A percentile compares a stretch with the other conserved stretches of the same genome.
Evolutionary conservation across 2,113 vertebrate species (phyloP).

Genomic region (Melanocharis versteri): DNA sequence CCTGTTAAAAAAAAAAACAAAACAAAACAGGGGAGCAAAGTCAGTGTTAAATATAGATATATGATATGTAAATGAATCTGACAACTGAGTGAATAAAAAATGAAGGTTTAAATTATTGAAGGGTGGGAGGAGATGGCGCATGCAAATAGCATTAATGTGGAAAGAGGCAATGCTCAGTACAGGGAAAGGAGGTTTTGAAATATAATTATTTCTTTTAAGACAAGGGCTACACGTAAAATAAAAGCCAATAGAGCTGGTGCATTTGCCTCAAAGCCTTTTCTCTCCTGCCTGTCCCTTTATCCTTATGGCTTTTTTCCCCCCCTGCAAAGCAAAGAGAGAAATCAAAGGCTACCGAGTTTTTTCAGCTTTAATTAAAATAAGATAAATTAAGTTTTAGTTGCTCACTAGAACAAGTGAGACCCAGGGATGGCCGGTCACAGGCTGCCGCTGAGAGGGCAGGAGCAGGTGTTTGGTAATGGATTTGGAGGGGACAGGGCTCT

Average conservation of each 20-base stretch:
- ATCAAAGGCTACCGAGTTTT: background rate
- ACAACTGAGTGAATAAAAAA: slow-evolving; percentile 60
- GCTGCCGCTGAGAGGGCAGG: background rate
- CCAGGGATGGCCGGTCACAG: background rate
- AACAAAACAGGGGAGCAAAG: background rate
- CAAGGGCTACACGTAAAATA: slow-evolving; percentile 20
- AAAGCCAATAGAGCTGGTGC: background rate
- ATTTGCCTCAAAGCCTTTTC: background rate
- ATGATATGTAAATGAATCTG: slow-evolving; percentile 54
- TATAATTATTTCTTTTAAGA: slow-evolving; percentile 29
- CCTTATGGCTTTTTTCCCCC: background rate
- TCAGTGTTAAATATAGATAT: slow-evolving; percentile 47
- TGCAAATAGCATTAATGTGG: slow-evolving; percentile 57
- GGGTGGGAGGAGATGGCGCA: slow-evolving; percentile 50
- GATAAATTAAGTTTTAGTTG: slow-evolving; percentile 8
- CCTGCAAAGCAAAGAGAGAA: background rate
- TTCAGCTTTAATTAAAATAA: background rate
- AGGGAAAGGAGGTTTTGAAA: slow-evolving; percentile 18
- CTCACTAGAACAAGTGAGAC: background rate
- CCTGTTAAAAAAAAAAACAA: background rate
- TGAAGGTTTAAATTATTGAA: slow-evolving; percentile 67
- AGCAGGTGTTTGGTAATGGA: background rate
- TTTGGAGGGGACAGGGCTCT: background rate
- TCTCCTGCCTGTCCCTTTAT: background rate
- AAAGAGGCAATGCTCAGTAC: slow-evolving; percentile 34